Percentiles rank a stretch among this genome's conserved stretches.
Evolutionary conservation across 2,113 vertebrate genomes (phyloP).

Genomic region (Lanius ludovicianus): DNA sequence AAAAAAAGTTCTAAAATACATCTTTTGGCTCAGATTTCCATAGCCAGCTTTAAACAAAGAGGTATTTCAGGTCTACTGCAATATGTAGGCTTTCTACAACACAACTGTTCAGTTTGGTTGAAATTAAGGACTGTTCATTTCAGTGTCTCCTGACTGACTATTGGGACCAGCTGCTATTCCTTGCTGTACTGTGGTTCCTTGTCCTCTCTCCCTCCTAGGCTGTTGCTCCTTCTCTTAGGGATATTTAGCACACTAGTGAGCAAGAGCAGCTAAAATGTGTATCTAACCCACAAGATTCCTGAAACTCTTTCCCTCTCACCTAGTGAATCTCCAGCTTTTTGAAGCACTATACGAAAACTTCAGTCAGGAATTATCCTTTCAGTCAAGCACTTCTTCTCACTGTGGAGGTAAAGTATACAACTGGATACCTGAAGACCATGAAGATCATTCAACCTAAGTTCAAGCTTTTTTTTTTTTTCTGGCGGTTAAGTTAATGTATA

Average conservation of each 20-base stretch:
- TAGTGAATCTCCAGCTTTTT: neutral
- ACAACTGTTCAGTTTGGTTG: neutral
- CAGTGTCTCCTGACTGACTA: neutral
- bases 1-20: neutral
- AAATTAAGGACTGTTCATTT: neutral
- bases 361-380: neutral
- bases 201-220: neutral
- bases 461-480: neutral
- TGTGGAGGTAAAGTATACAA: neutral
- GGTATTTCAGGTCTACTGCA: neutral
- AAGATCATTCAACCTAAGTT: neutral
- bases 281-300: neutral
- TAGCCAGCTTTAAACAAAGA: neutral
- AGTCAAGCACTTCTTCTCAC: neutral
- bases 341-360: neutral
- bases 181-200: neutral
- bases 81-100: neutral
- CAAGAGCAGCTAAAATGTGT: neutral
- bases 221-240: neutral
- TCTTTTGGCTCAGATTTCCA: neutral
- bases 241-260: neutral
- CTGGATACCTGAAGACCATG: neutral
- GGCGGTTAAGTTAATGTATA: neutral
- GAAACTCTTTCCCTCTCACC: neutral
- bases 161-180: neutral